Conservation (phyloP, 2,113 vertebrate species). For the Crypturellus undulatus region DNA sequence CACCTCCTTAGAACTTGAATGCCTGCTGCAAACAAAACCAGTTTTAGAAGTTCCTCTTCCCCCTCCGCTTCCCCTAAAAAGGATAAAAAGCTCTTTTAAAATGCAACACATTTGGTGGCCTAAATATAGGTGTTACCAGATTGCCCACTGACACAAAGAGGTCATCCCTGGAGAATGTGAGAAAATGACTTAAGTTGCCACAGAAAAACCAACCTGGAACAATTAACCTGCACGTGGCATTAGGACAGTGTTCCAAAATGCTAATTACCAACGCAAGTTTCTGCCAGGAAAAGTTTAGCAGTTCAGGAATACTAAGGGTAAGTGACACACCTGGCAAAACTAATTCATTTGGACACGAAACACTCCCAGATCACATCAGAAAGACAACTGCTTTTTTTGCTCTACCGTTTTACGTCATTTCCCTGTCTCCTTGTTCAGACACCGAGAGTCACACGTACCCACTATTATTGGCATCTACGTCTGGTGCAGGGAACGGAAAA, state of each 20-base stretch:
- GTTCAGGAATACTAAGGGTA: neutral
- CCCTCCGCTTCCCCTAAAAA: constrained; percentile 11
- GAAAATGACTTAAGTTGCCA: constrained; percentile 52
- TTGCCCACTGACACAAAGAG: constrained; percentile 31
- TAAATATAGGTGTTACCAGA: constrained; percentile 47
- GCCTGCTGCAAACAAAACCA: neutral
- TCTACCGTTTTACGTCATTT: neutral
- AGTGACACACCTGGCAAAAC: neutral
- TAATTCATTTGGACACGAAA: neutral
- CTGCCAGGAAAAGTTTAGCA: constrained; percentile 17
- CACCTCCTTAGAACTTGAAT: neutral
- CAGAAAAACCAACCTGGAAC: constrained; percentile 48
- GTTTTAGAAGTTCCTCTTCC: neutral
- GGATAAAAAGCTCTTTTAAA: neutral
- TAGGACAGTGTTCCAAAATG: neutral
- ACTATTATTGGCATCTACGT: constrained; percentile 9
- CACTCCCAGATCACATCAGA: neutral
- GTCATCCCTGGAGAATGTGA: constrained; percentile 27
- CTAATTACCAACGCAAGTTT: constrained; percentile 11
- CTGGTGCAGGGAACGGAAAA: constrained; percentile 25
- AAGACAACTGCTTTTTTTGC: constrained; percentile 11
- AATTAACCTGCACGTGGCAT: constrained; percentile 33
- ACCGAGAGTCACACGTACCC: neutral
- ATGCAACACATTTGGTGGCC: constrained; percentile 12
- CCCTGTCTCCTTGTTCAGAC: neutral